phyloP scores from a whole-genome alignment of 2,888 invertebrate genomes.

The Argyra leucocephala region DNA sequence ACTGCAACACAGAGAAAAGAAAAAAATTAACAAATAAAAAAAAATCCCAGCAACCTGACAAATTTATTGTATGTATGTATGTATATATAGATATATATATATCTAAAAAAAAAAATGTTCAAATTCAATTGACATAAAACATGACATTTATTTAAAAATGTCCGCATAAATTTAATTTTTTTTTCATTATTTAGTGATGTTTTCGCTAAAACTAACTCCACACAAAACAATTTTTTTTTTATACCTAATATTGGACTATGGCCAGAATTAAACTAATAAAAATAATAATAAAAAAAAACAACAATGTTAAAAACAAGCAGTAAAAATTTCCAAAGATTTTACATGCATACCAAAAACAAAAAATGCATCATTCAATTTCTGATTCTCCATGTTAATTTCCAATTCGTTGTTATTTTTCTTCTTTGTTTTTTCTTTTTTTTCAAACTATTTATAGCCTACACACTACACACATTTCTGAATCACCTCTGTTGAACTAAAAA shows the following conservation, averaged over 20 bases:
- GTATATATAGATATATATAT: too few species aligned
- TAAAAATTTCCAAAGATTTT: too few species aligned
- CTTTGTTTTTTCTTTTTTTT: too few species aligned
- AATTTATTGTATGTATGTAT: not conserved
- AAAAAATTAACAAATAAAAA: not conserved
- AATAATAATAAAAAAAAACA: not conserved
- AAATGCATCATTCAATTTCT: too few species aligned
- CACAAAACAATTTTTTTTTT: too few species aligned
- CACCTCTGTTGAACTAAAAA: too few species aligned
- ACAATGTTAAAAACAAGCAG: not conserved
- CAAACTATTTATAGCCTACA: too few species aligned
- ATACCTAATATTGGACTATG: not conserved
- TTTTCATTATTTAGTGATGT: not conserved
- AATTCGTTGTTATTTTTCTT: too few species aligned
- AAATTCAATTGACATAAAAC: not conserved
- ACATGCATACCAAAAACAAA: too few species aligned
- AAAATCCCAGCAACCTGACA: not conserved
- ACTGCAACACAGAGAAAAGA: too few species aligned
- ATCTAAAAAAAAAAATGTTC: not conserved
- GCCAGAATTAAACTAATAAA: not conserved
- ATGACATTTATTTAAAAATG: not conserved
- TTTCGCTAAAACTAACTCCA: not conserved
- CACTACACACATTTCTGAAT: too few species aligned
- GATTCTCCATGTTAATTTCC: too few species aligned
- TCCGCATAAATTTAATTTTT: not conserved